Base-by-base conservation (phyloP, 2,113 vertebrate genomes). In the Artemisiospiza belli region DNA sequence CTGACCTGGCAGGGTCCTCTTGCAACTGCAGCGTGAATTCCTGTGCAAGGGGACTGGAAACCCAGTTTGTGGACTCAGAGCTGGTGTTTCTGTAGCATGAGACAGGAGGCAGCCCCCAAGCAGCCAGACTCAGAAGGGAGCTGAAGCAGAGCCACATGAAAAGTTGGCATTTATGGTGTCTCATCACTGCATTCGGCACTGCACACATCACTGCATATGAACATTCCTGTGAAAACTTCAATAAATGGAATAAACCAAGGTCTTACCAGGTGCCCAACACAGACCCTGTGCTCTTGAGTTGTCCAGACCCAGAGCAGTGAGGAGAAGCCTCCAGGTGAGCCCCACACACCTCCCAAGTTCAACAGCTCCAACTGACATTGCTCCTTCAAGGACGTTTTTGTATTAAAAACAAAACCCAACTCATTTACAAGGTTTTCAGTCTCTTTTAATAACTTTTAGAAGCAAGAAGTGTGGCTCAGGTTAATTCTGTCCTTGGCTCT, bases 401-500 rank as follows among this genome's bases (percentile, higher is more conserved):
- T 28, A 23, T 72, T 57, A 47, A 47, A 86, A 73, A 31, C 33
- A 77, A 86, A 78, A 10, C 24, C 47, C 33, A 61, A 80, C 25
- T 61, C 12, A 67, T 58, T 91, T 67, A 54, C 4, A 1, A 76
- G 58, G 58, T 46, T 35, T 49, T 94, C 43, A 88, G 61, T 54
- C 39, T 44, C 47, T 66, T 74, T 31, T 21, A 54, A 58, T 66
- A 24, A 30, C 82, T 85, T 91, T 80, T 41, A 72, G 68, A 75
- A 81, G 58, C 41, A 84, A 86, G 35, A 39, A 5, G 8, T 74
- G 64, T n/a, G 57, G 25, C 79, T 77, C 44, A 81, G 35, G 76
- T 70, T 92, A 89, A 86, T 81, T 92, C 92, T 83, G n/a, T 49
- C 46, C 61, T 75, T 64, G 52, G 37, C 41, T 64, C 44, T 75